Base-by-base conservation (phyloP, 2,888 invertebrate species). In the Andrena dorsata region DNA sequence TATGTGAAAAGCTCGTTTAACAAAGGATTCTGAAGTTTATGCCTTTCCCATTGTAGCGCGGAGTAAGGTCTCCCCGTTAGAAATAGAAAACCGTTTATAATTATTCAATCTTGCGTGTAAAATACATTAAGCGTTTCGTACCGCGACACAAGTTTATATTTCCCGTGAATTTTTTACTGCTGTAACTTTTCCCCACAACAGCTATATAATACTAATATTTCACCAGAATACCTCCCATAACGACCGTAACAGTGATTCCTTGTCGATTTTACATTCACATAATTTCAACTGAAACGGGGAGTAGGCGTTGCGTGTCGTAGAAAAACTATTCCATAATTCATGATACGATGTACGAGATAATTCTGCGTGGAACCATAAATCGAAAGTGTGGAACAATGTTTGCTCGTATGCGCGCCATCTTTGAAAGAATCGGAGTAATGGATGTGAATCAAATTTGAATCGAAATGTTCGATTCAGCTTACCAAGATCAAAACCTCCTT, bases 1-100 rank as follows among this genome's bases (percentile, higher is more conserved):
- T 58, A 13, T 56, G 23, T 65, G 30, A 26, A 58, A 32, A n/a
- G 13, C 23, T 64, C 26, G 16, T 61, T 73, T 23, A 51, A 53
- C 7, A 58, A 49, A 61, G 8, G 13, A 16, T 16, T 23, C 26
- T 61, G 28, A 23, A 58, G 30, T 51, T 53, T 8, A 8, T 10
- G 32, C 32, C 16, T 20, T 51, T 8, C 53, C 26, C 26, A 41
- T 41, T 41, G 41, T 41, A 41, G 4, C 35, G 41, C 1, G 41
- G 41, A 41, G 41, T 13, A 41, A 13, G 1, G 13, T 41, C 16
- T 16, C 41, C 4, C 4, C 16, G 41, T 16, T 41, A 41, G 1
- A 28, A 61, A 56, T 35, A n/a, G 7, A 35, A 51, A 72, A 5
- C 8, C 2, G 2, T 20, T 10, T n/a, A 8, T 32, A 35, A n/a